Base-by-base conservation (phyloP, 2,797 vertebrate species). In the Malurus splendens region DNA sequence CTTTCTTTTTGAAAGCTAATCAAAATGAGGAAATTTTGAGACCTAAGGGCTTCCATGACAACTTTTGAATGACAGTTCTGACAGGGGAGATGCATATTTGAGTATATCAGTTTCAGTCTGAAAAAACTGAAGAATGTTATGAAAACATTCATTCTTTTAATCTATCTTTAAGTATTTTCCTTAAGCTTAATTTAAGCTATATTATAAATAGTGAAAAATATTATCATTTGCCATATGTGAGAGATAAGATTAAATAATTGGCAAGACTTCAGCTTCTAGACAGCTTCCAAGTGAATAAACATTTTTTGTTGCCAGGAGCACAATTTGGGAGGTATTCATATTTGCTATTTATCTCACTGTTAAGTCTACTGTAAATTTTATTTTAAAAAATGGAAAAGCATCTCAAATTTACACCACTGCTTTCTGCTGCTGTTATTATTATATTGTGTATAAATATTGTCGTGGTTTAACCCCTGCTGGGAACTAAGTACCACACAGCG, bases 121-220 rank as follows among this genome's bases (percentile, higher is more conserved):
- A 75, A 87, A 80, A 83, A 62, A 42, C 0, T 17, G 7, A 82
- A 66, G 38, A 78, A 44, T 79, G 19, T 65, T 82, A 60, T 44
- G 17, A 65, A 62, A 81, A 39, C 12, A 74, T 47, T 79, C 81
- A 66, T 60, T 91, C 24, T 66, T 91, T 80, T 86, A 68, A 42
- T 82, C 41, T 59, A 6, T 67, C 45, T 68, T 25, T 7, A 86
- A 77, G 24, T 65, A 48, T 85, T 86, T 91, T 80, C 19, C 52
- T 52, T 15, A 89, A 61, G 48, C 66, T 71, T 83, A 56, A 85
- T 89, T 87, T 85, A 77, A 66, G 17, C 33, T 62, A 56, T 56
- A 36, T 85, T 90, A 62, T n/a, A 89, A 91, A 88, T 71, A 74
- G 75, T 59, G 52, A 15, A 87, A 90, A 85, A 83, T 52, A 42